Conservation (phyloP, 2,797 vertebrate genomes). For the Protosalanx chinensis region DNA sequence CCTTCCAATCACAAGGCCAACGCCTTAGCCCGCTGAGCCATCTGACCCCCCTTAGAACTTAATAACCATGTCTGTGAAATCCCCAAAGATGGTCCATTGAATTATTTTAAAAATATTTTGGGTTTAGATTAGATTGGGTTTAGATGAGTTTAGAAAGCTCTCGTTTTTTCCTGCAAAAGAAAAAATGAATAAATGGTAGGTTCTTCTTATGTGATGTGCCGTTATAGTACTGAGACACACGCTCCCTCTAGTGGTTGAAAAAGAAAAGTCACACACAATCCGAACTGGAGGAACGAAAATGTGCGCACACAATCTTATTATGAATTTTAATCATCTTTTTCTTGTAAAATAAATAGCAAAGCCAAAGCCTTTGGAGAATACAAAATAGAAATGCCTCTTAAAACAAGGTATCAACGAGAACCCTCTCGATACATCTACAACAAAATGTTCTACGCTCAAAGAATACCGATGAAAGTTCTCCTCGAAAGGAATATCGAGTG, state of each 20-base stretch:
- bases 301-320: background rate
- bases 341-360: constrained; percentile 50
- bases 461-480: background rate
- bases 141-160: too few species aligned
- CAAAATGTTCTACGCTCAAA: background rate
- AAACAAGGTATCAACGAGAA: background rate
- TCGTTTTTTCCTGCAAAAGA: too few species aligned
- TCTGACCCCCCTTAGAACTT: too few species aligned
- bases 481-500: background rate
- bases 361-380: constrained; percentile 7
- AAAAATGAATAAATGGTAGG: too few species aligned
- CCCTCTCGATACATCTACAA: background rate
- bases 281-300: background rate
- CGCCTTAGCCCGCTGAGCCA: too few species aligned
- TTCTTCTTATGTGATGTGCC: background rate
- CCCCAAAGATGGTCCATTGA: too few species aligned
- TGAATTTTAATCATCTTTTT: constrained; percentile 29
- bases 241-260: background rate
- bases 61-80: too few species aligned
- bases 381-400: constrained; percentile 3
- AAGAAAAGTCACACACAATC: background rate
- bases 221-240: background rate
- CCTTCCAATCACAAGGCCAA: too few species aligned
- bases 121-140: too few species aligned
- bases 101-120: too few species aligned